Base-by-base conservation (phyloP, 1,140 invertebrate species). In the Rhysida immarginata region DNA sequence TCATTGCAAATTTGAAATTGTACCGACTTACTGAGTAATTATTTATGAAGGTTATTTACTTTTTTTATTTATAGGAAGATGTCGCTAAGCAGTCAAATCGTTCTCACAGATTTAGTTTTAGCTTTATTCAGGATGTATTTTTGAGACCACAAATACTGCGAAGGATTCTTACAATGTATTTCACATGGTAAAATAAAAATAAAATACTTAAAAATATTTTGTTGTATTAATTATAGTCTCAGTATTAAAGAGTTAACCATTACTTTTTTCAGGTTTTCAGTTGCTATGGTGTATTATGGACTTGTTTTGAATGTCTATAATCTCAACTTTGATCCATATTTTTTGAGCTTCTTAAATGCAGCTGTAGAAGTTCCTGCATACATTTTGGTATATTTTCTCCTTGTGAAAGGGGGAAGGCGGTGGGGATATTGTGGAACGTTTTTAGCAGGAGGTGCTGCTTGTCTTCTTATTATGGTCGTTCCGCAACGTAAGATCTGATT, bases 221-320 rank as follows among this genome's bases (percentile, higher is more conserved):
- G n/a, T n/a, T n/a, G n/a, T n/a, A n/a, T n/a, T n/a, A n/a, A n/a
- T n/a, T n/a, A n/a, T n/a, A n/a, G n/a, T n/a, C n/a, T n/a, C n/a
- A n/a, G n/a, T n/a, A n/a, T n/a, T n/a, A n/a, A n/a, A n/a, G n/a
- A n/a, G n/a, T n/a, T n/a, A n/a, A n/a, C n/a, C n/a, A n/a, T n/a
- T n/a, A n/a, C n/a, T n/a, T n/a, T 58, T 69, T 73, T 18, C 61
- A 83, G 81, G 84, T 78, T 87, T 63, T 81, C 83, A 14, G 84
- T 82, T 64, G 81, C 81, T 52, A 78, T 82, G 41, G 80, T 85
- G 2, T 89, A 88, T 66, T 89, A 88, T 61, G 87, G 84, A 1
- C 66, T 90, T 2, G 85, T 84, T 0, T 83, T 85, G 76, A 85
- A 84, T 63, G 81, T 83, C 1, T 80, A 78, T 26, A 80, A 80